phyloP scores from a whole-genome alignment of 1,140 invertebrate species.

The Chironomus striatipennis region DNA sequence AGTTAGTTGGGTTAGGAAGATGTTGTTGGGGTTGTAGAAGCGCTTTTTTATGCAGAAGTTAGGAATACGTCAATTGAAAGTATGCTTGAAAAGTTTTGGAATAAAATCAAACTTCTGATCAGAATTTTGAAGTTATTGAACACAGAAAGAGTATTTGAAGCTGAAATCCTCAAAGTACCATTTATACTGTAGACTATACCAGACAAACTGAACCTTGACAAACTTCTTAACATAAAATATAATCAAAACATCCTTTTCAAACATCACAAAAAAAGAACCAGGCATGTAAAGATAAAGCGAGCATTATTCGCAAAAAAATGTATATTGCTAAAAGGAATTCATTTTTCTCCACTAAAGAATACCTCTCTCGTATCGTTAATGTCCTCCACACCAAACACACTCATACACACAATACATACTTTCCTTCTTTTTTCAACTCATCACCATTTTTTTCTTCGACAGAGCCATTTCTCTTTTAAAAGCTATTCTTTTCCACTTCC shows the following conservation, averaged over 20 bases:
- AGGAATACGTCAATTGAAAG: no score
- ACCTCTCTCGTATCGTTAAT: neutral
- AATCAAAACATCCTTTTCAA: neutral
- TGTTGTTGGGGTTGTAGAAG: no score
- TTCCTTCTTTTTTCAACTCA: slow-evolving; percentile 6
- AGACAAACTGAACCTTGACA: no score
- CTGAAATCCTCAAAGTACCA: no score
- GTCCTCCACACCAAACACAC: neutral
- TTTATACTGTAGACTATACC: no score
- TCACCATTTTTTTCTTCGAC: slow-evolving; percentile 6
- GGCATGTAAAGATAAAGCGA: slow-evolving; percentile 20
- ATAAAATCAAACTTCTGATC: no score
- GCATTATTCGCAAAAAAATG: neutral
- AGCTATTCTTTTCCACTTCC: neutral
- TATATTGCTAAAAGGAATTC: slow-evolving; percentile 22
- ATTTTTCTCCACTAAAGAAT: neutral
- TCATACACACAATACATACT: neutral
- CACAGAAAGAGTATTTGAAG: no score
- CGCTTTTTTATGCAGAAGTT: no score
- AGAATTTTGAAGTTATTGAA: no score
- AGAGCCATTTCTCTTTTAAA: slow-evolving; percentile 13
- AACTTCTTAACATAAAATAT: no score
- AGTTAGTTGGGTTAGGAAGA: no score
- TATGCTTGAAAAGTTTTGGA: no score
- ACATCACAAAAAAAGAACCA: neutral